A percentile compares a stretch with the other conserved stretches of the same genome.
Evolutionary conservation across 2,888 invertebrate genomes (phyloP).

Genomic region (Onchidella celtica): DNA sequence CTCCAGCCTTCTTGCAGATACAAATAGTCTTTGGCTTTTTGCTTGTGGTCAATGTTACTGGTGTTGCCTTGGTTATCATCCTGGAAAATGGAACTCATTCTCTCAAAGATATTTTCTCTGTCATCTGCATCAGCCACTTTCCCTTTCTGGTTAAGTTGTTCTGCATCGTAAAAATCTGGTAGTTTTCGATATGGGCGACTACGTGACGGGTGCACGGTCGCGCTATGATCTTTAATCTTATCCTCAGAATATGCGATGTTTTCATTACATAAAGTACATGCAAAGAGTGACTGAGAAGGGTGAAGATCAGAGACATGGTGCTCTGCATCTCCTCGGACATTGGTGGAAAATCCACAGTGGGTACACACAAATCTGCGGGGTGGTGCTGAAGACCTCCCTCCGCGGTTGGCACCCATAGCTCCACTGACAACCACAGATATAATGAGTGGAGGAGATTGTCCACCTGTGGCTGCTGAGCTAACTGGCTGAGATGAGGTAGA

Average conservation of each 20-base stretch:
- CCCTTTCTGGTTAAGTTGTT: constrained; percentile 50
- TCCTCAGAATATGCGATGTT: constrained; percentile 56
- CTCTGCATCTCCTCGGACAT: constrained; percentile 58
- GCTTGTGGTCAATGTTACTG: constrained; percentile 46
- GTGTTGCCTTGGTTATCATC: constrained; percentile 38
- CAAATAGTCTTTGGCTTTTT: constrained; percentile 55
- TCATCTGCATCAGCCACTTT: constrained; percentile 19
- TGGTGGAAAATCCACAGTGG: constrained; percentile 63
- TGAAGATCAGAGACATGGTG: constrained; percentile 61
- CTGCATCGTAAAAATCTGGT: constrained; percentile 61
- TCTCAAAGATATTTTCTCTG: constrained; percentile 60
- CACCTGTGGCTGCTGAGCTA: not conserved
- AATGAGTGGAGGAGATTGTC: constrained; percentile 48
- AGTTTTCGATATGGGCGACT: constrained; percentile 62
- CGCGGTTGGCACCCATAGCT: constrained; percentile 27
- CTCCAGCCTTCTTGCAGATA: constrained; percentile 53
- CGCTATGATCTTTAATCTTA: constrained; percentile 61
- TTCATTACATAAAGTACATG: constrained; percentile 66
- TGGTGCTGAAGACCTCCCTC: not conserved
- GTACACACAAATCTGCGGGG: constrained; percentile 61
- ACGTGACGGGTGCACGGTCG: constrained; percentile 61
- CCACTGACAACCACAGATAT: constrained; percentile 57
- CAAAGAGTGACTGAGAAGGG: constrained; percentile 58
- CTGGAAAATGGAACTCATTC: constrained; percentile 49
- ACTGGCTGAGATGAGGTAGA: not conserved